Percentiles rank a stretch among this genome's conserved stretches.
These are phyloP conservation scores for Aegithalos caudatus DNA, from an alignment of 2,113 vertebrate species.

Conservation along the genomic window DNA sequence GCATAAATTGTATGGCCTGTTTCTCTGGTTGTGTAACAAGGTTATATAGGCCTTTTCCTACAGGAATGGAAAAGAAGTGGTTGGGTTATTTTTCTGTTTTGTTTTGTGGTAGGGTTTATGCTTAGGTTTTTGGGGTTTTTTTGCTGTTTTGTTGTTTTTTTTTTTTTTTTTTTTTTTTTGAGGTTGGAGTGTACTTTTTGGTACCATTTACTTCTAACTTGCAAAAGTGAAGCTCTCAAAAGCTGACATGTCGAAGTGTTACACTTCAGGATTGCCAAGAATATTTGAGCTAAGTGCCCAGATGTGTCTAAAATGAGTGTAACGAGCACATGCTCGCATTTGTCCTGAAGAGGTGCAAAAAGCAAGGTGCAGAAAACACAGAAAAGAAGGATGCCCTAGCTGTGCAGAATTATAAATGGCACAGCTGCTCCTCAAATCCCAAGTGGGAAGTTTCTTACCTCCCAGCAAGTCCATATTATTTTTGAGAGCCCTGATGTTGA, in stretches of 20 bases:
- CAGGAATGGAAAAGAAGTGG: not conserved
- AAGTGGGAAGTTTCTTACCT: not conserved
- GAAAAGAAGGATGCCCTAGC: not conserved
- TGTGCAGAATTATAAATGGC: not conserved
- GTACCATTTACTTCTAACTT: not conserved
- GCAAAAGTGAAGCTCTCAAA: not conserved
- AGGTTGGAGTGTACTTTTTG: not conserved
- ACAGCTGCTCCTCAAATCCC: not conserved
- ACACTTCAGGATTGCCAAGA: not conserved
- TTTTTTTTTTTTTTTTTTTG: not conserved
- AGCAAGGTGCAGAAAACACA: not conserved
- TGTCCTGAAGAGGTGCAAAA: not conserved
- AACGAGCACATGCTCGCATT: not conserved
- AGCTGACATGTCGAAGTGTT: not conserved
- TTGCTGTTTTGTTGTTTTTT: not conserved
- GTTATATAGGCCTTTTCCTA: not conserved
- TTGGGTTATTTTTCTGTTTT: not conserved
- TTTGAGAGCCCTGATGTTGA: conserved; percentile 33
- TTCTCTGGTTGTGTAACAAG: not conserved
- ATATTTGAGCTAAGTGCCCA: not conserved
- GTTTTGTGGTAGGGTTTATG: not conserved
- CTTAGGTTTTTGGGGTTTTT: not conserved
- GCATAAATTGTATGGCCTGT: not conserved
- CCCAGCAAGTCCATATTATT: not conserved
- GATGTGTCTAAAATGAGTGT: not conserved